phyloP scores from a whole-genome alignment of 2,888 invertebrate species.

The Melieria crassipennis region DNA sequence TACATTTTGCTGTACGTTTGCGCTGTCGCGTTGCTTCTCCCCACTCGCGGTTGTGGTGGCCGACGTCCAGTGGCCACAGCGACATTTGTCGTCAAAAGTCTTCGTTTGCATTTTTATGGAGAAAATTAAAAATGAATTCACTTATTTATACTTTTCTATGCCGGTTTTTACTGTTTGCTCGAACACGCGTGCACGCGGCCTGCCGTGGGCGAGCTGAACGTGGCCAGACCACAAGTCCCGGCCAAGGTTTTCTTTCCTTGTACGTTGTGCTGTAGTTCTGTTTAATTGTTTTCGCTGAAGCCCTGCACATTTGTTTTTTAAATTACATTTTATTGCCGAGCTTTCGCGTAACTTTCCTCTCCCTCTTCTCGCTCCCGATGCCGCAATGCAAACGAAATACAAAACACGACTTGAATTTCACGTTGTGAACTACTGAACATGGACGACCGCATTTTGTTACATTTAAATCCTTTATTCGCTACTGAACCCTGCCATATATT shows the following conservation, averaged over 20 bases:
- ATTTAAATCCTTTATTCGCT: constrained; percentile 16
- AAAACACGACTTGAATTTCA: not conserved
- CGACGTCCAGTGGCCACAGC: no score
- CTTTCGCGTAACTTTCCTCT: not conserved
- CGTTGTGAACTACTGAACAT: no score
- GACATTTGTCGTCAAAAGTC: constrained; percentile 47
- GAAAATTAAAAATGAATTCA: constrained; percentile 57
- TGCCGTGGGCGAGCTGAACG: no score
- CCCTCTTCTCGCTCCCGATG: not conserved
- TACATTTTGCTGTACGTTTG: no score
- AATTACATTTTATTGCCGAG: constrained; percentile 32
- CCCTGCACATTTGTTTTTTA: constrained; percentile 30
- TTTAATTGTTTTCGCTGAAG: constrained; percentile 39
- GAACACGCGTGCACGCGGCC: no score
- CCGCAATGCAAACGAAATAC: constrained; percentile 14
- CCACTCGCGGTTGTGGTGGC: no score
- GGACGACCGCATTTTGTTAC: not conserved
- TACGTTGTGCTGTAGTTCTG: not conserved
- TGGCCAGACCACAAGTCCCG: no score
- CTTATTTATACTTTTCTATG: not conserved
- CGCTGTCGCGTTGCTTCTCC: no score
- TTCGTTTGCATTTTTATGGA: constrained; percentile 59
- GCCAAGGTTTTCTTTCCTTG: no score
- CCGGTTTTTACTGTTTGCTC: no score
- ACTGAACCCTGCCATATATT: constrained; percentile 12